Conservation (phyloP, 2,113 vertebrate species). For the Eretmochelys imbricata region DNA sequence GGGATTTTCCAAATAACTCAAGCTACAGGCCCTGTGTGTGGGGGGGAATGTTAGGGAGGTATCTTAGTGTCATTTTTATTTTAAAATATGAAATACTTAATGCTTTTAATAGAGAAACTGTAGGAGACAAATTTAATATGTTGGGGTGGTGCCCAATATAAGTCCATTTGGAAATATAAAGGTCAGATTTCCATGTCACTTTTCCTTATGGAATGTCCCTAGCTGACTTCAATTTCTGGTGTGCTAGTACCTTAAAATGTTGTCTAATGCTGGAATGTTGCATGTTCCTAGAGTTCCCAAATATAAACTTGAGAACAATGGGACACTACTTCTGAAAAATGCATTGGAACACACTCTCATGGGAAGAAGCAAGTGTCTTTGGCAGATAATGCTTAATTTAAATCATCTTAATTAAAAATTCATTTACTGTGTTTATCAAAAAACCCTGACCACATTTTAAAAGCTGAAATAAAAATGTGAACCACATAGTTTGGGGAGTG, state of each 20-base stretch:
- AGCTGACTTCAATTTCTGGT: neutral
- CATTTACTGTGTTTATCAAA: neutral
- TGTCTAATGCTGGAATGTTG: neutral
- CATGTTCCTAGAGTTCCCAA: rapidly evolving
- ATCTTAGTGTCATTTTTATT: neutral
- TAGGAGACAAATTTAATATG: neutral
- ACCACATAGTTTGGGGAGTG: neutral
- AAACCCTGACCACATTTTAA: neutral
- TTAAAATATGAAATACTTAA: neutral
- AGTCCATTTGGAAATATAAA: neutral
- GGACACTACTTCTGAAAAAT: neutral
- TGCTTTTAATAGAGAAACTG: neutral
- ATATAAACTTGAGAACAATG: neutral
- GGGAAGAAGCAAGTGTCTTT: neutral
- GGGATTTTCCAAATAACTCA: rapidly evolving
- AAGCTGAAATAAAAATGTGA: neutral
- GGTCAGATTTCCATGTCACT: neutral
- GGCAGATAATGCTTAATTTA: neutral
- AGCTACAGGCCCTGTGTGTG: neutral
- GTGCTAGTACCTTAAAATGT: neutral
- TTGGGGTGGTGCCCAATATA: neutral
- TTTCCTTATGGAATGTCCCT: neutral
- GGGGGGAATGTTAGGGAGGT: neutral
- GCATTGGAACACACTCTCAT: neutral
- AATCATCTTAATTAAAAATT: neutral